phyloP scores from a whole-genome alignment of 2,888 invertebrate species.

The Aspidiotus destructor region DNA sequence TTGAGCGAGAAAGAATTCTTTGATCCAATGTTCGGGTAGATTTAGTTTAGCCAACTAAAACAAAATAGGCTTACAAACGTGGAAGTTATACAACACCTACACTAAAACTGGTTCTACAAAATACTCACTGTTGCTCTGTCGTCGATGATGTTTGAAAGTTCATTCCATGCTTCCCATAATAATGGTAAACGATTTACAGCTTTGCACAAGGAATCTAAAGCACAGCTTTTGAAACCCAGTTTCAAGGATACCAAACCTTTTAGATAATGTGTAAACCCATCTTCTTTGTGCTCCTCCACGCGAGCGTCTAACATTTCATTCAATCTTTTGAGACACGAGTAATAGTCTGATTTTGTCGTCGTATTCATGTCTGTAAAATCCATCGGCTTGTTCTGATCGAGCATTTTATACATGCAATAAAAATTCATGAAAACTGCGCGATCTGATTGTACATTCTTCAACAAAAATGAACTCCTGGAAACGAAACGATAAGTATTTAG shows the following conservation, averaged over 20 bases:
- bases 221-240: constrained; percentile 66
- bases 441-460: constrained; percentile 15
- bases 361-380: constrained; percentile 29
- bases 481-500: not conserved
- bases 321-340: constrained; percentile 18
- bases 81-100: not conserved
- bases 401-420: constrained; percentile 26
- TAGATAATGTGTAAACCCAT: constrained; percentile 79
- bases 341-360: constrained; percentile 25
- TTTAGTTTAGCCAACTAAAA: constrained; percentile 43
- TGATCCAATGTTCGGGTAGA: constrained; percentile 88
- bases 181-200: constrained; percentile 69
- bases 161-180: constrained; percentile 93
- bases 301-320: constrained; percentile 21
- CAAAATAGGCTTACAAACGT: not conserved
- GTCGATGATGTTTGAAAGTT: constrained; percentile 75
- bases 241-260: constrained; percentile 86
- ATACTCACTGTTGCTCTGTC: constrained; percentile 59
- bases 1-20: constrained; percentile 81
- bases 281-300: constrained; percentile 50
- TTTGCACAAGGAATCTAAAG: constrained; percentile 67
- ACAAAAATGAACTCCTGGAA: constrained; percentile 22
- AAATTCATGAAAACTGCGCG: constrained; percentile 20
- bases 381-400: constrained; percentile 30
- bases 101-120: not conserved